A percentile compares a stretch with the other conserved stretches of the same genome.
These are phyloP conservation scores for Gila orcuttii DNA, from an alignment of 2,113 vertebrate genomes.

Conservation along the genomic window DNA sequence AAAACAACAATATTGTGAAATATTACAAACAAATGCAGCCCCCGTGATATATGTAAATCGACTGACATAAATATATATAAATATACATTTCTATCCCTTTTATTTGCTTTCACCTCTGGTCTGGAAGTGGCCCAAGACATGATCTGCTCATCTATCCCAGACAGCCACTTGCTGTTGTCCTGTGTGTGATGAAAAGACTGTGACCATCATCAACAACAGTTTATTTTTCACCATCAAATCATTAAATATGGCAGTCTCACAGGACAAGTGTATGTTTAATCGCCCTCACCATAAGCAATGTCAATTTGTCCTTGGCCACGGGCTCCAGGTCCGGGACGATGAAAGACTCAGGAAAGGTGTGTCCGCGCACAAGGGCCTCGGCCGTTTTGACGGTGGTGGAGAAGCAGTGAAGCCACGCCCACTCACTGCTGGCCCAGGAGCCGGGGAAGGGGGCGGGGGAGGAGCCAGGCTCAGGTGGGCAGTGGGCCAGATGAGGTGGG, in stretches of 20 bases:
- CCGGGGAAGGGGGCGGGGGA: slow-evolving; percentile 50
- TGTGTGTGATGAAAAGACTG: slow-evolving; percentile 56
- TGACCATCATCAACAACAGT: not conserved
- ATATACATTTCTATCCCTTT: not conserved
- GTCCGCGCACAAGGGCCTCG: slow-evolving; percentile 89
- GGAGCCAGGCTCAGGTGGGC: slow-evolving; percentile 77
- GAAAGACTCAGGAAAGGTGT: slow-evolving; percentile 90
- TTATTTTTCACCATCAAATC: not conserved
- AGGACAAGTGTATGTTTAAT: not conserved
- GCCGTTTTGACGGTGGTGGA: slow-evolving; percentile 95
- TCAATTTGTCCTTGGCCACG: slow-evolving; percentile 89
- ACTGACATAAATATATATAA: too few species aligned
- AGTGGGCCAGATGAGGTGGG: slow-evolving; percentile 83
- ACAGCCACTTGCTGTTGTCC: slow-evolving; percentile 97
- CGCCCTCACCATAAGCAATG: slow-evolving; percentile 87
- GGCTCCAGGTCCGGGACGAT: slow-evolving; percentile 92
- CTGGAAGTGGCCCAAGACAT: slow-evolving; percentile 97
- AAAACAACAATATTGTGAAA: too few species aligned
- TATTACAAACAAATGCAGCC: too few species aligned
- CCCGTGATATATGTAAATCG: too few species aligned
- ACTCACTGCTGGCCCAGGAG: slow-evolving; percentile 87
- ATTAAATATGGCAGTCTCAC: not conserved
- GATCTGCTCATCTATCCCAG: slow-evolving; percentile 94
- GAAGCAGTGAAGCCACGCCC: slow-evolving; percentile 96
- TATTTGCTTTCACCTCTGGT: slow-evolving; percentile 82